Evolutionary conservation across 1,140 invertebrate species (phyloP).

Genomic region (Lysiphlebus fabarum): DNA sequence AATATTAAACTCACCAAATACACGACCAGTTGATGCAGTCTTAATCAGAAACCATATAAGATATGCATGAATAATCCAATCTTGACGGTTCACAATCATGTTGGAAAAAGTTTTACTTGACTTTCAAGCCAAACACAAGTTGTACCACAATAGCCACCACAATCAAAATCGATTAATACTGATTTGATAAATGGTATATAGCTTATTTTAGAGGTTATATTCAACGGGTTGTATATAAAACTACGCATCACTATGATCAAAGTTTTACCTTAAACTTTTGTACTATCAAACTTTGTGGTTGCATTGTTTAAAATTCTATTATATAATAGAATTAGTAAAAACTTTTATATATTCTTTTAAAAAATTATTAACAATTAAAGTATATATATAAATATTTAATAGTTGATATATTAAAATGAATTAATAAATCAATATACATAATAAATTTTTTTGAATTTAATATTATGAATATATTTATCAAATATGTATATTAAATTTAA

Average conservation of each 20-base stretch:
- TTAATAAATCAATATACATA: too few relatives aligned
- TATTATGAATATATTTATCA: too few relatives aligned
- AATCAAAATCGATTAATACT: slow-evolving; percentile 33
- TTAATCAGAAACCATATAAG: slow-evolving; percentile 47
- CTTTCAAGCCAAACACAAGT: slow-evolving; percentile 15
- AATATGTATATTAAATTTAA: too few relatives aligned
- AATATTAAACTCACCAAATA: slow-evolving; percentile 51
- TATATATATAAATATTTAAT: too few relatives aligned
- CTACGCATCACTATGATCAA: slow-evolving; percentile 4
- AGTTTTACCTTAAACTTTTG: neutral
- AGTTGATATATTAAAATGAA: too few relatives aligned
- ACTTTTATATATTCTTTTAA: neutral
- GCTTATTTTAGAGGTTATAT: slow-evolving; percentile 8
- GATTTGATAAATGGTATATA: slow-evolving; percentile 23
- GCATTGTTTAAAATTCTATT: slow-evolving; percentile 7
- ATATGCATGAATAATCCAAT: slow-evolving; percentile 46
- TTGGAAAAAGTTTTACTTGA: slow-evolving; percentile 37
- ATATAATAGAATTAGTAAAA: neutral
- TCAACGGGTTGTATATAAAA: slow-evolving; percentile 8
- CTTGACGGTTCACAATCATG: slow-evolving; percentile 44
- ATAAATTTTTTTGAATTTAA: too few relatives aligned
- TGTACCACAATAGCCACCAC: slow-evolving; percentile 22
- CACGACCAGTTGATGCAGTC: slow-evolving; percentile 37
- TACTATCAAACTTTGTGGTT: slow-evolving; percentile 1
- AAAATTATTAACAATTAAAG: too few relatives aligned